A percentile compares a stretch with the other conserved stretches of the same genome.
Conservation (phyloP, 2,888 invertebrate genomes). For the Sycophila texana region DNA sequence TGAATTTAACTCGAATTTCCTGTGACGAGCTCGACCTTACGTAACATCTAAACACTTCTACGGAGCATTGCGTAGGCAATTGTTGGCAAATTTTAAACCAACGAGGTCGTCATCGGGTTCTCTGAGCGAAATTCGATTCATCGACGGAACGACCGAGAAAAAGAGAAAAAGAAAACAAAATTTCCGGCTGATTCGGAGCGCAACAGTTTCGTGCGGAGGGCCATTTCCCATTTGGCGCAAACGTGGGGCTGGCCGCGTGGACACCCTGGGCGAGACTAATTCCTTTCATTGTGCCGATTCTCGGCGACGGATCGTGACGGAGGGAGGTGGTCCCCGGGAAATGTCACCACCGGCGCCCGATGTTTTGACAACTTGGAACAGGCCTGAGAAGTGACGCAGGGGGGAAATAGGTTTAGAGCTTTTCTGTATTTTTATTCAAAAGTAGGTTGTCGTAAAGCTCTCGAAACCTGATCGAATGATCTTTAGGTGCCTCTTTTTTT, state of each 20-base stretch:
- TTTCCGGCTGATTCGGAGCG: too few species aligned
- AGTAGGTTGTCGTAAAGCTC: too few species aligned
- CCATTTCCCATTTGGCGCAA: too few species aligned
- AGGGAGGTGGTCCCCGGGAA: not conserved
- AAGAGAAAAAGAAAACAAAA: too few species aligned
- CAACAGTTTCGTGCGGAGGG: too few species aligned
- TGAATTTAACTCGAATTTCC: conserved; percentile 32
- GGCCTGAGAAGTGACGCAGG: too few species aligned
- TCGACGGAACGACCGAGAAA: too few species aligned
- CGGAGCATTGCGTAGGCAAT: conserved; percentile 24
- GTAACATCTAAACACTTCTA: conserved; percentile 17
- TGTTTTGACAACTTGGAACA: not conserved
- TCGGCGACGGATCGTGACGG: not conserved
- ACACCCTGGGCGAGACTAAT: conserved; percentile 27
- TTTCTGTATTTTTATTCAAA: too few species aligned
- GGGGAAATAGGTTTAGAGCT: too few species aligned
- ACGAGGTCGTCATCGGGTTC: not conserved
- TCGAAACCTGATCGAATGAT: too few species aligned
- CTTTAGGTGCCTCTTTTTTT: too few species aligned
- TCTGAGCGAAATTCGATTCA: not conserved
- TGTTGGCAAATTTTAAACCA: conserved; percentile 15
- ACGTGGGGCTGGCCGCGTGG: too few species aligned
- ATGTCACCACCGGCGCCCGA: not conserved
- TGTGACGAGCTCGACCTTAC: conserved; percentile 22
- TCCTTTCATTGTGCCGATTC: not conserved